Evolutionary conservation across 2,797 vertebrate species (phyloP).

Genomic region (Botia kubotai): DNA sequence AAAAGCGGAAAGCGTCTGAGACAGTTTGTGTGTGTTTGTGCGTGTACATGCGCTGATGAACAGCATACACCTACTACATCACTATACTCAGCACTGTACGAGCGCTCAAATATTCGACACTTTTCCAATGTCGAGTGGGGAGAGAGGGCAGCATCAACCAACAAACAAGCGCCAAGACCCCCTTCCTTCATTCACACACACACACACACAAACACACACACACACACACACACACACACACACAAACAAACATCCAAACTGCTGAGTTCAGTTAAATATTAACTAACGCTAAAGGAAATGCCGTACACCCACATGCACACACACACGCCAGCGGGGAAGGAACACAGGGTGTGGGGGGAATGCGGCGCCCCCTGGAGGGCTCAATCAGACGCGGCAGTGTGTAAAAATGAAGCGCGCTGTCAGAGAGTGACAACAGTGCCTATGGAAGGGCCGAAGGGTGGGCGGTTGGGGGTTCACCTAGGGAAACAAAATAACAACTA

Average conservation of each 20-base stretch:
- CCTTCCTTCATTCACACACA: conserved; percentile 38
- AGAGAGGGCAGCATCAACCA: conserved; percentile 59
- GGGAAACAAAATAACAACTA: conserved; percentile 64
- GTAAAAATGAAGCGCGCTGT: conserved; percentile 75
- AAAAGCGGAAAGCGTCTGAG: not conserved
- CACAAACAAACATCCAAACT: conserved; percentile 53
- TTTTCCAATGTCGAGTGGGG: conserved; percentile 48
- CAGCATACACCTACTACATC: conserved; percentile 36
- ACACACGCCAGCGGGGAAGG: conserved; percentile 59
- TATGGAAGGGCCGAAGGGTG: conserved; percentile 49
- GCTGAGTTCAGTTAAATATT: conserved; percentile 76
- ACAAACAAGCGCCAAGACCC: conserved; percentile 59
- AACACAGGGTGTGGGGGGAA: conserved; percentile 60
- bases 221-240: conserved; percentile 4
- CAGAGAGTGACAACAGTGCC: conserved; percentile 66
- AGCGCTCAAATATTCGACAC: conserved; percentile 72
- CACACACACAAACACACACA: not conserved
- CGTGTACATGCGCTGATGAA: conserved; percentile 1
- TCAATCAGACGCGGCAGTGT: conserved; percentile 70
- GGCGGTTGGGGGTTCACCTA: conserved; percentile 49
- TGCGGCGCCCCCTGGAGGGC: conserved; percentile 73
- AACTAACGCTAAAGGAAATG: conserved; percentile 77
- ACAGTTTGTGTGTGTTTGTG: conserved; percentile 9
- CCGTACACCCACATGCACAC: conserved; percentile 56
- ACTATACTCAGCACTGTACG: conserved; percentile 34